Evolutionary conservation across 2,797 vertebrate genomes (phyloP), one percentile per base, ranked within the genome.

Genomic region (Propithecus perrieri): DNA sequence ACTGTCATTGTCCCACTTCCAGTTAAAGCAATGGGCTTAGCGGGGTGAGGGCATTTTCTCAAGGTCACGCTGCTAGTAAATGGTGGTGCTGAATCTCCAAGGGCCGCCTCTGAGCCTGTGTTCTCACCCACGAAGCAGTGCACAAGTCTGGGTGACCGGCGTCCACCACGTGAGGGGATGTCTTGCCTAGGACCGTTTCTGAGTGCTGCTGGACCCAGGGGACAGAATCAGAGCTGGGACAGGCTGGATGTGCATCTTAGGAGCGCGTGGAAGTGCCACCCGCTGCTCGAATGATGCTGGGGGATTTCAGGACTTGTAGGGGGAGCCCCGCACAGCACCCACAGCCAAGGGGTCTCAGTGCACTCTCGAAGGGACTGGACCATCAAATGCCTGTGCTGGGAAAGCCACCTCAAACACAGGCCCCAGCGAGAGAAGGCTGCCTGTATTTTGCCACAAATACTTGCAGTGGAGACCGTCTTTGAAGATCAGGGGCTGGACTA

Each of bases 91-190:
- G 33, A 78, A 8, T 33, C 35, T 48, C 43, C 7, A 12, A 12
- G 4, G 33, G 28, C 7, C 11, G 38, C 5, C 57, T 38, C 15
- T 0, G 28, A 48, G 55, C 26, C 35, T 30, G 14, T 41, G 15
- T 6, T 71, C 57, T 74, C 63, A 22, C 5, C 35, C 7, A 98
- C 98, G 98, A 98, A 97, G 97, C 91, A 97, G 97, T 97, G 97
- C 98, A 97, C 98, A 97, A 89, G 96, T 94, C 84, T 95, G 98
- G 98, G 97, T 96, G 96, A 97, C 96, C 81, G 76, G 97, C 97
- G 97, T 97, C 98, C 97, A 96, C 96, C 88, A 93, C 72, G 97
- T 97, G 97, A 98, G 96, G 98, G 98, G 98, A 97, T 97, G 96
- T 98, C 97, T 97, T 95, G 94, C 93, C 97, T 96, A 96, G 97